Conservation (phyloP, 2,888 invertebrate genomes). For the Neria commutata region DNA sequence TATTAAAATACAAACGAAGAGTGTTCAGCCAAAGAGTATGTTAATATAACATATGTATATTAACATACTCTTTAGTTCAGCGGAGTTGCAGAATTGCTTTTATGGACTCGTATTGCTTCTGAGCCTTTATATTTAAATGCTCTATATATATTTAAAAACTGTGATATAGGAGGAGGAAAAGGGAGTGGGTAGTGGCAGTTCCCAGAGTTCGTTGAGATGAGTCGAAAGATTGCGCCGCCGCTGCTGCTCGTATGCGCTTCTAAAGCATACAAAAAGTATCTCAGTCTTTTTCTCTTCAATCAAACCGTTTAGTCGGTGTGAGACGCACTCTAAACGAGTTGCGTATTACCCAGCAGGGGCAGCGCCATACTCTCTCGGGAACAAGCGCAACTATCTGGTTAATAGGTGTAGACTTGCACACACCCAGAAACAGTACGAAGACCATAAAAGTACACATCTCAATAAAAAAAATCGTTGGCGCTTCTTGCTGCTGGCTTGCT, state of each 20-base stretch:
- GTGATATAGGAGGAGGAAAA: too few relatives aligned
- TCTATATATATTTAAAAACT: too few relatives aligned
- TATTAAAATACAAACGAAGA: constrained; percentile 12
- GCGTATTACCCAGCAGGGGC: background rate
- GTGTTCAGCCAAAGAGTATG: too few relatives aligned
- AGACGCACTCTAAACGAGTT: background rate
- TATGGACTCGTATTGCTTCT: background rate
- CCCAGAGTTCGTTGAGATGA: background rate
- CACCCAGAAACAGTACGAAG: background rate
- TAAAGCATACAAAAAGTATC: constrained; percentile 8
- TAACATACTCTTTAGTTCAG: too few relatives aligned
- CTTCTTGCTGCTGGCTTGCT: background rate
- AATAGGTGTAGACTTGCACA: constrained; percentile 5
- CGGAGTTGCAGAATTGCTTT: background rate
- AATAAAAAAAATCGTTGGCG: constrained; percentile 12
- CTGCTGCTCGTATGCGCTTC: constrained; percentile 2
- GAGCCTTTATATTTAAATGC: background rate
- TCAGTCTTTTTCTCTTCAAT: constrained; percentile 19
- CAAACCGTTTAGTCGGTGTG: background rate
- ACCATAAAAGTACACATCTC: background rate
- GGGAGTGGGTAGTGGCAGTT: background rate
- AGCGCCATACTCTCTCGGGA: background rate
- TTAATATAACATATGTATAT: too few relatives aligned
- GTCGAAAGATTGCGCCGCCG: background rate
- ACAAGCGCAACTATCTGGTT: background rate